Percentiles rank a stretch among this genome's conserved stretches.
Evolutionary conservation across 2,888 invertebrate species (phyloP).

Genomic region (Eledona agricola): DNA sequence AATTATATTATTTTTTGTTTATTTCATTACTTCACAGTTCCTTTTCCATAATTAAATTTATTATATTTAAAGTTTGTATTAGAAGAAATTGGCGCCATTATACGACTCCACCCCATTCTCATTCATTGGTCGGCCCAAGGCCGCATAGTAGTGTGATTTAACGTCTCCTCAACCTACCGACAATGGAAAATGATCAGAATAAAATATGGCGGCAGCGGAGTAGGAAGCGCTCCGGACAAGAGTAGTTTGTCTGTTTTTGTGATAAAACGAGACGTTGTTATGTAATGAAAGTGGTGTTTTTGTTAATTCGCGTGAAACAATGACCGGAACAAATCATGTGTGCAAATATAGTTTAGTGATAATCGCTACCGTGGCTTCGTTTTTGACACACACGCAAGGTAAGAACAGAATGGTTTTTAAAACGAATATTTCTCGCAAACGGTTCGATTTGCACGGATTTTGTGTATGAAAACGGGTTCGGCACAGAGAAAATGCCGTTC

Average conservation of each 20-base stretch:
- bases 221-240: slow-evolving; percentile 28
- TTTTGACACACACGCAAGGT: slow-evolving; percentile 39
- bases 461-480: slow-evolving; percentile 17
- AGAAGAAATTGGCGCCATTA: too few relatives aligned
- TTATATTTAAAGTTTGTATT: too few relatives aligned
- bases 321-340: slow-evolving; percentile 33
- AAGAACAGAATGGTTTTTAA: slow-evolving; percentile 36
- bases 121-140: too few relatives aligned
- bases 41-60: too few relatives aligned
- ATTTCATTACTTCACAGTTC: too few relatives aligned
- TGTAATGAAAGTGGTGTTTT: slow-evolving; percentile 32
- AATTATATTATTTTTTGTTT: too few relatives aligned
- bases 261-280: slow-evolving; percentile 31
- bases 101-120: too few relatives aligned
- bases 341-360: slow-evolving; percentile 35
- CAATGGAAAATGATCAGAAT: too few relatives aligned
- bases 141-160: too few relatives aligned
- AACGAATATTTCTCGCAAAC: slow-evolving; percentile 25
- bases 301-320: slow-evolving; percentile 31
- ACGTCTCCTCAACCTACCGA: too few relatives aligned
- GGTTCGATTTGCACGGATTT: slow-evolving; percentile 2
- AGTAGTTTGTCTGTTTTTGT: slow-evolving; percentile 26
- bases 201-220: slow-evolving; percentile 36
- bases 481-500: slow-evolving; percentile 15
- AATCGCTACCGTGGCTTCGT: slow-evolving; percentile 36